A percentile compares a stretch with the other conserved stretches of the same genome.
phyloP scores from a whole-genome alignment of 2,797 vertebrate species.

The Cygnus olor region DNA sequence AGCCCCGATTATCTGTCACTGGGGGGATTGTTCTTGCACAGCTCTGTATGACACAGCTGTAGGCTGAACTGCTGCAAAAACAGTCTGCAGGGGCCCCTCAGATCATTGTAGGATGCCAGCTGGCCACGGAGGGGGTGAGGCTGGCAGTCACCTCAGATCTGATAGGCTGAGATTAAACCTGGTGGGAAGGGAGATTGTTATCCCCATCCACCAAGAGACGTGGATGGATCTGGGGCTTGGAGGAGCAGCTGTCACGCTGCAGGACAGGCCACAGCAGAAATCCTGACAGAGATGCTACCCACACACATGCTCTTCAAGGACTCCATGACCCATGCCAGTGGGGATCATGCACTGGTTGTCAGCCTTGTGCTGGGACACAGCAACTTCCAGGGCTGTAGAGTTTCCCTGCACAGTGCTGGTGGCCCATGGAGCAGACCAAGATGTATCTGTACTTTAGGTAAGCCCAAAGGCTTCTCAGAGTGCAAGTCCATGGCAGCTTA shows the following conservation, averaged over 20 bases:
- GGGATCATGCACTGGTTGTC: background rate
- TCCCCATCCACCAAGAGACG: accelerated
- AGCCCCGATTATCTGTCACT: background rate
- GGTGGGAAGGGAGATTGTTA: background rate
- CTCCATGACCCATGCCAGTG: background rate
- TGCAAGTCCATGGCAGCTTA: background rate
- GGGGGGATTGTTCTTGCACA: background rate
- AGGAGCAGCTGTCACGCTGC: background rate
- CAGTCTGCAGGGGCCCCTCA: background rate
- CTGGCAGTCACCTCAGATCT: background rate
- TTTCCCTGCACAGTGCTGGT: background rate
- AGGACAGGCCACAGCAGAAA: background rate
- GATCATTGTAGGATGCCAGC: background rate
- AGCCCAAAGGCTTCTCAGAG: background rate
- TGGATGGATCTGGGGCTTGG: accelerated
- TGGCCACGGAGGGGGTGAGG: background rate
- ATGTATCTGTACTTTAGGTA: accelerated
- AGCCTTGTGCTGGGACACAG: background rate
- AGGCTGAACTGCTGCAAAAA: background rate
- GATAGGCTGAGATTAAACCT: background rate
- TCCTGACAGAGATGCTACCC: background rate
- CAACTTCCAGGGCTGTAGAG: background rate
- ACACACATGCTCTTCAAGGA: background rate
- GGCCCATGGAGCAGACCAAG: background rate
- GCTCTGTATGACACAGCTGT: accelerated